A percentile compares a stretch with the other conserved stretches of the same genome.
These are phyloP conservation scores for Sepiola atlantica DNA, from an alignment of 2,888 invertebrate genomes.

Conservation along the genomic window DNA sequence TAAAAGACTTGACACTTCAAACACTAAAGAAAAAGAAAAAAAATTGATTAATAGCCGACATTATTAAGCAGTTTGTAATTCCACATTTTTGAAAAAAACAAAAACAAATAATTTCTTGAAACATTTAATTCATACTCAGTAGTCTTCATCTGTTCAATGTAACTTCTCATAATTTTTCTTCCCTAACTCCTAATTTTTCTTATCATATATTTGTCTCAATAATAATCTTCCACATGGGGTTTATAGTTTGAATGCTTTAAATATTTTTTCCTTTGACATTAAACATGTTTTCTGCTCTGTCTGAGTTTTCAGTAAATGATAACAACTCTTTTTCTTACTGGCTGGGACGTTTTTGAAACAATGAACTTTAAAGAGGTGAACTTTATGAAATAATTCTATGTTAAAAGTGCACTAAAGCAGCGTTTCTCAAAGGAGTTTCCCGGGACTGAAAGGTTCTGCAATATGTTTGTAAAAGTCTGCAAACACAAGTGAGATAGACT, in stretches of 20 bases:
- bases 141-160: background rate
- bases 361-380: background rate
- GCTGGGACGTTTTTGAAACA: background rate
- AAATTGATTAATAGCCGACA: slow-evolving; percentile 32
- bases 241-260: background rate
- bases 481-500: no score
- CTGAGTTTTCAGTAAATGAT: background rate
- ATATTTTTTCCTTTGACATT: background rate
- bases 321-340: background rate
- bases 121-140: background rate
- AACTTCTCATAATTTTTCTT: background rate
- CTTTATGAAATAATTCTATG: background rate
- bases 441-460: no score
- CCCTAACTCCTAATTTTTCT: no score
- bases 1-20: background rate
- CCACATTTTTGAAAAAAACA: background rate
- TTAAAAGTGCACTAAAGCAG: background rate
- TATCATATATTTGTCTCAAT: background rate
- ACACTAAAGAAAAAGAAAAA: background rate
- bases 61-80: slow-evolving; percentile 32
- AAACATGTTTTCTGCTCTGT: background rate
- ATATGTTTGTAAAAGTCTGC: no score
- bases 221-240: background rate
- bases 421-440: no score
- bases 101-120: background rate